Conservation (phyloP, 2,113 vertebrate genomes). For the Mesitornis unicolor region DNA sequence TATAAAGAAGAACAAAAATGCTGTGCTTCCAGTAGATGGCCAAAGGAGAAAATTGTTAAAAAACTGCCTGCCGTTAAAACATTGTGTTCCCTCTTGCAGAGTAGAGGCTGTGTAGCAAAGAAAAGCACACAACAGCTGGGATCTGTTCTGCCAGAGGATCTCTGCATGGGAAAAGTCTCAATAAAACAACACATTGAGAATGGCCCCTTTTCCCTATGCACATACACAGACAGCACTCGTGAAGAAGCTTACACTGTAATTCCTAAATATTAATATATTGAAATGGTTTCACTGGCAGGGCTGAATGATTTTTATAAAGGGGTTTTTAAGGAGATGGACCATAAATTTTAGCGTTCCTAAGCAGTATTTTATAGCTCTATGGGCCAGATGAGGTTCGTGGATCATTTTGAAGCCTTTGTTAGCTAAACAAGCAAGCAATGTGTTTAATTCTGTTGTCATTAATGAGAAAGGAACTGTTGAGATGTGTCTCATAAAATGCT, state of each 20-base stretch:
- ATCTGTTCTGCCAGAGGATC: background rate
- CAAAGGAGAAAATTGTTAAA: background rate
- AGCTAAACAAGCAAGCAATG: background rate
- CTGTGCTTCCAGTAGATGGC: background rate
- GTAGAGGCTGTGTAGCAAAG: fast-evolving
- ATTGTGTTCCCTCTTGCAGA: background rate
- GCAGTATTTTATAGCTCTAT: background rate
- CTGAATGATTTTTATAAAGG: background rate
- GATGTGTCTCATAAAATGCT: background rate
- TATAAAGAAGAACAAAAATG: background rate
- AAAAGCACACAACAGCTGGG: background rate
- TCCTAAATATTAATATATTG: background rate
- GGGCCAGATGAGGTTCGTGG: background rate
- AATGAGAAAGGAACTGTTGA: background rate
- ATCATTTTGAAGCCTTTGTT: background rate
- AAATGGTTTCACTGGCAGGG: background rate
- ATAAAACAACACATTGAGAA: background rate
- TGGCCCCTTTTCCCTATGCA: background rate
- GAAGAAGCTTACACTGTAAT: background rate
- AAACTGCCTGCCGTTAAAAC: background rate
- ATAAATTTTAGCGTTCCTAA: background rate
- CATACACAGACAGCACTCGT: fast-evolving
- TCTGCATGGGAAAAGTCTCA: background rate
- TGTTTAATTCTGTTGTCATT: background rate
- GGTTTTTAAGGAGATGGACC: background rate